Percentiles rank a stretch among this genome's conserved stretches.
phyloP scores from a whole-genome alignment of 2,113 vertebrate genomes.

The Phrynosoma blainvillii region DNA sequence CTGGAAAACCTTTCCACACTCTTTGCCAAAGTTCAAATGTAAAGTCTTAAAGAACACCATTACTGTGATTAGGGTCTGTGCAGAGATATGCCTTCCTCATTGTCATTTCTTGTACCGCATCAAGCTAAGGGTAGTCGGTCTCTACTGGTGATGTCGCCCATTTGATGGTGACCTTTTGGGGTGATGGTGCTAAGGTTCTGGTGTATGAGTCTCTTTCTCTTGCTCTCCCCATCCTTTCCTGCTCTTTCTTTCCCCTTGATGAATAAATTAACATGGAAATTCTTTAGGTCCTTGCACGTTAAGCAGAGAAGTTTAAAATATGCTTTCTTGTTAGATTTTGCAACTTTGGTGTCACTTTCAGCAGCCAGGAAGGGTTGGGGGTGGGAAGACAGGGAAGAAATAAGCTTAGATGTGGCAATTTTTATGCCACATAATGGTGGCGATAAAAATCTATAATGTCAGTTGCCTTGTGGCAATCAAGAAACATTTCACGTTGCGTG shows the following conservation, averaged over 20 bases:
- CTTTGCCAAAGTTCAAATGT: slow-evolving; percentile 71
- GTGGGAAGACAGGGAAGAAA: not conserved
- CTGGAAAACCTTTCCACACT: slow-evolving; percentile 19
- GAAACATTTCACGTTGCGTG: slow-evolving; percentile 71
- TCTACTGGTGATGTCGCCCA: slow-evolving; percentile 69
- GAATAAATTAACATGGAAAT: not conserved
- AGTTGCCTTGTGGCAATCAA: slow-evolving; percentile 83
- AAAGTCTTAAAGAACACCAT: slow-evolving; percentile 80
- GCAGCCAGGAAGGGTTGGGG: not conserved
- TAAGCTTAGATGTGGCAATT: slow-evolving; percentile 50
- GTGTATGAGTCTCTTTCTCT: slow-evolving; percentile 7
- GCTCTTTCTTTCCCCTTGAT: slow-evolving; percentile 30
- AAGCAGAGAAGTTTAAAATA: slow-evolving; percentile 33
- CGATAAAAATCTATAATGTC: slow-evolving; percentile 79
- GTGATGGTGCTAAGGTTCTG: slow-evolving; percentile 31
- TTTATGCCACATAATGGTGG: slow-evolving; percentile 55
- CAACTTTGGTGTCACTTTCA: not conserved
- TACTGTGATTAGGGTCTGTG: slow-evolving; percentile 87
- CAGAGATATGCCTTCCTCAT: slow-evolving; percentile 83
- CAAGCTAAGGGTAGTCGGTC: slow-evolving; percentile 76
- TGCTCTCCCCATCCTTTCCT: not conserved
- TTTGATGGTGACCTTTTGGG: slow-evolving; percentile 74
- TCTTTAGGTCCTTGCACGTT: not conserved
- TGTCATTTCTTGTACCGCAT: slow-evolving; percentile 87
- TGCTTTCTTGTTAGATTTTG: slow-evolving; percentile 2